phyloP scores from a whole-genome alignment of 2,113 vertebrate genomes.

The Phrynosoma blainvillii region DNA sequence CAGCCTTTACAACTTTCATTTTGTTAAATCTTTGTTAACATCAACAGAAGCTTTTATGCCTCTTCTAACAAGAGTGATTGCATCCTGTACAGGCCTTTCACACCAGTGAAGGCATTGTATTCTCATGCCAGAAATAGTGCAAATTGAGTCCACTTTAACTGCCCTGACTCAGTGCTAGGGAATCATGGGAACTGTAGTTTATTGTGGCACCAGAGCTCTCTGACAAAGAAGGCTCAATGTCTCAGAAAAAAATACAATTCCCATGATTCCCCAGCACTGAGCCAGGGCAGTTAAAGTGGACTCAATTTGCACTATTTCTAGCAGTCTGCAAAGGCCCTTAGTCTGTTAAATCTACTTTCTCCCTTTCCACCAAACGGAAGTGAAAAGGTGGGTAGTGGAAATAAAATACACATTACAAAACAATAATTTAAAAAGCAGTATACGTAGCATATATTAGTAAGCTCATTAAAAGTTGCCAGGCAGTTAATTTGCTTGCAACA shows the following conservation, averaged over 20 bases:
- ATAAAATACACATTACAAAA: background rate
- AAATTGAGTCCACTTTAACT: too few species aligned
- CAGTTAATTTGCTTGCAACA: too few species aligned
- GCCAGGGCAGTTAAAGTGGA: too few species aligned
- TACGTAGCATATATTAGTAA: too few species aligned
- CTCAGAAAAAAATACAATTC: too few species aligned
- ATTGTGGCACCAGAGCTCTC: too few species aligned
- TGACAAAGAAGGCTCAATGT: too few species aligned
- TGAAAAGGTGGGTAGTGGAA: background rate
- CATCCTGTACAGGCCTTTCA: background rate
- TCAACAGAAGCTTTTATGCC: background rate
- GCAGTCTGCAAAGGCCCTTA: background rate
- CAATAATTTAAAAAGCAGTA: background rate
- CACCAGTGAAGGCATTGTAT: background rate
- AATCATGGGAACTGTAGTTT: too few species aligned
- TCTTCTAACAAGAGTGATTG: background rate
- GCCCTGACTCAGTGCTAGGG: too few species aligned
- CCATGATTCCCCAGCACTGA: too few species aligned
- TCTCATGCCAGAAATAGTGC: background rate
- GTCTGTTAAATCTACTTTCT: background rate
- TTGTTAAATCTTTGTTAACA: background rate
- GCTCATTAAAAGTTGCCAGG: too few species aligned
- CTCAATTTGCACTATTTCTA: too few species aligned
- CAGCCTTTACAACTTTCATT: background rate
- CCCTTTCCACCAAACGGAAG: background rate